A percentile compares a stretch with the other conserved stretches of the same genome.
Conservation (phyloP, 2,113 vertebrate genomes). For the Anhinga rufa region DNA sequence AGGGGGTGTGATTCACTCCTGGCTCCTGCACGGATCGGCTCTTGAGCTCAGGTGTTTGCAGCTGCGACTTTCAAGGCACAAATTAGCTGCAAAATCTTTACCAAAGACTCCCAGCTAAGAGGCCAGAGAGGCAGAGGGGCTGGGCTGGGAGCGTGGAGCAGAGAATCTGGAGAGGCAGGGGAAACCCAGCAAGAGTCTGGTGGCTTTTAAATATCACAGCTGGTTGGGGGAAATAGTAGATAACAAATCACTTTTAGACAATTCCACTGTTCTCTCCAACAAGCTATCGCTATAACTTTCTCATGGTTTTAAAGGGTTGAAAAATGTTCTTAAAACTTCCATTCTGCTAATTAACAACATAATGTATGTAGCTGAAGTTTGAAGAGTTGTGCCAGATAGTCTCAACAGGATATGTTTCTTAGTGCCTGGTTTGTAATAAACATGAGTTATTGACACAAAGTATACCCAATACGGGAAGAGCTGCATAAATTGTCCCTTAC, state of each 20-base stretch:
- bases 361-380: not conserved
- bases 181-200: not conserved
- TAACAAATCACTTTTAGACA: not conserved
- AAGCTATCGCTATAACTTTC: not conserved
- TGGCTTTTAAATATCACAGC: not conserved
- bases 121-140: not conserved
- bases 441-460: not conserved
- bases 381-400: not conserved
- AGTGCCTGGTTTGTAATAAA: not conserved
- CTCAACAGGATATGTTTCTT: not conserved
- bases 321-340: not conserved
- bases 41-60: not conserved
- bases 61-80: not conserved
- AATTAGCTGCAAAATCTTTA: not conserved
- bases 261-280: not conserved
- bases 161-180: not conserved
- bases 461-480: not conserved
- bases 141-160: not conserved
- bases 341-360: not conserved
- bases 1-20: not conserved
- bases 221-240: not conserved
- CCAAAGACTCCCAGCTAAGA: not conserved
- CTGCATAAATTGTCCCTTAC: not conserved
- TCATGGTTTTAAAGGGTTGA: not conserved
- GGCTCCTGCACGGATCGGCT: not conserved